Evolutionary conservation across 2,888 invertebrate genomes (phyloP).

Genomic region (Odontomyia ornata): DNA sequence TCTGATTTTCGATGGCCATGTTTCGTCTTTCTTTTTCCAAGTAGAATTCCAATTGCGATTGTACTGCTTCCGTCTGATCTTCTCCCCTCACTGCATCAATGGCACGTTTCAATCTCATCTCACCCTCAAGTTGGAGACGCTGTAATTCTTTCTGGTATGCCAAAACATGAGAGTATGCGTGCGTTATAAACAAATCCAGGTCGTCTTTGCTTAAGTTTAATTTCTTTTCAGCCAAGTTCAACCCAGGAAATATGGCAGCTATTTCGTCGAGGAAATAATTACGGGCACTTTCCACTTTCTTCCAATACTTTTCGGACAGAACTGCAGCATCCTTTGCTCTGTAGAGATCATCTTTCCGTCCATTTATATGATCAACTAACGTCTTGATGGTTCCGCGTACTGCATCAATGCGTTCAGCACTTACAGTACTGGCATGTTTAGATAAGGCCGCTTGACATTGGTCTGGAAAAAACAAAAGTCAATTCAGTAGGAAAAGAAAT

Average conservation of each 20-base stretch:
- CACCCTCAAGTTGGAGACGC: slow-evolving; percentile 73
- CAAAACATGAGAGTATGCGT: slow-evolving; percentile 79
- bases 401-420: slow-evolving; percentile 64
- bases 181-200: slow-evolving; percentile 80
- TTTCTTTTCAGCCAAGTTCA: slow-evolving; percentile 74
- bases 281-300: slow-evolving; percentile 70
- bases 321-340: slow-evolving; percentile 68
- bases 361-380: slow-evolving; percentile 68
- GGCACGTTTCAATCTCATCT: slow-evolving; percentile 71
- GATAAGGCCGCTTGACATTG: slow-evolving; percentile 60
- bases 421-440: slow-evolving; percentile 56
- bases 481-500: too few species aligned
- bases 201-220: slow-evolving; percentile 70
- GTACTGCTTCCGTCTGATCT: slow-evolving; percentile 66
- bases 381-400: slow-evolving; percentile 68
- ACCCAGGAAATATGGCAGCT: slow-evolving; percentile 76
- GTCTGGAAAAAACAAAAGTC: slow-evolving; percentile 51
- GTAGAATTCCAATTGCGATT: slow-evolving; percentile 73
- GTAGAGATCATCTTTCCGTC: slow-evolving; percentile 70
- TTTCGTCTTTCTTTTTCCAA: slow-evolving; percentile 74
- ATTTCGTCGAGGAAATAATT: slow-evolving; percentile 72
- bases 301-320: slow-evolving; percentile 83
- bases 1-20: slow-evolving; percentile 75
- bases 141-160: slow-evolving; percentile 81
- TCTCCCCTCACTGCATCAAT: slow-evolving; percentile 70